phyloP scores from a whole-genome alignment of 2,888 invertebrate species.

The Spodoptera picta region DNA sequence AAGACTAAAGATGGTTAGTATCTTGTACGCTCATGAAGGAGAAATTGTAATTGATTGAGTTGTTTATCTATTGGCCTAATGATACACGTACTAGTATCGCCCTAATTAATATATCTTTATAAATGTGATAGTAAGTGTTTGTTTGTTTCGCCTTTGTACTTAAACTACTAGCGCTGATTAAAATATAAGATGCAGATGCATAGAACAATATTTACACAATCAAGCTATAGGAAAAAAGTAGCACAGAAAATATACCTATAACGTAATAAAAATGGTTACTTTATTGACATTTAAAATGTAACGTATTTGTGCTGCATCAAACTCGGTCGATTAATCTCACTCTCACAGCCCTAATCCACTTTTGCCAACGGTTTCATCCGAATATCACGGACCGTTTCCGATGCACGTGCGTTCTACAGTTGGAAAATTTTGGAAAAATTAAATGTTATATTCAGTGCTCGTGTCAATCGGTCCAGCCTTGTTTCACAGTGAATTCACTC shows the following conservation, averaged over 20 bases:
- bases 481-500: constrained; percentile 76
- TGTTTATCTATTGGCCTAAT: too few relatives aligned
- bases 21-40: background rate
- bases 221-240: too few relatives aligned
- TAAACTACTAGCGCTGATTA: too few relatives aligned
- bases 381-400: constrained; percentile 7
- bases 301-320: constrained; percentile 14
- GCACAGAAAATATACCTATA: too few relatives aligned
- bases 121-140: too few relatives aligned
- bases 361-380: constrained; percentile 18
- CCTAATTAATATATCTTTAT: too few relatives aligned
- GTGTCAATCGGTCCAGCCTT: constrained; percentile 61
- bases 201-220: too few relatives aligned
- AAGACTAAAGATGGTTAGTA: constrained; percentile 1
- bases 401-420: constrained; percentile 22
- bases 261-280: background rate
- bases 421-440: constrained; percentile 45
- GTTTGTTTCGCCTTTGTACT: too few relatives aligned
- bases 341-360: constrained; percentile 40
- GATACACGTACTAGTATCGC: too few relatives aligned
- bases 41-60: background rate
- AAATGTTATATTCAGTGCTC: constrained; percentile 57
- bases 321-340: constrained; percentile 45
- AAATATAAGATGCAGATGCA: too few relatives aligned
- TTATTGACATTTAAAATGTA: background rate